Percentiles rank a stretch among this genome's conserved stretches.
Evolutionary conservation across 1,140 invertebrate genomes (phyloP).

Genomic region (Zaprionus davidi): DNA sequence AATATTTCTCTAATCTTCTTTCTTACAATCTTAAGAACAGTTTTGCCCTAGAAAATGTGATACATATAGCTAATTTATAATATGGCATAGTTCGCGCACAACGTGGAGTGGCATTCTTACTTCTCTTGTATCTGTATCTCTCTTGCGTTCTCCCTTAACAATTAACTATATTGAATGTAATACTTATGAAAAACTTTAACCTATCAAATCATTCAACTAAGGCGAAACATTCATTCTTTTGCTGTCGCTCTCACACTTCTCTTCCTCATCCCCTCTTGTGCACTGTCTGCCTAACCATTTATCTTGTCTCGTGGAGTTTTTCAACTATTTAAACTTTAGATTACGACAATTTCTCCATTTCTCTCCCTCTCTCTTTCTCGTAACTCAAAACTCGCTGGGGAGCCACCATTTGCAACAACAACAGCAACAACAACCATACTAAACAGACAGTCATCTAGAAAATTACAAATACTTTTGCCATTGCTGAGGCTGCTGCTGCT

Average conservation of each 20-base stretch:
- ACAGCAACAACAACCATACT: slow-evolving; percentile 35
- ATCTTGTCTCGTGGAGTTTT: slow-evolving; percentile 63
- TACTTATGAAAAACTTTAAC: slow-evolving; percentile 45
- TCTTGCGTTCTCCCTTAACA: slow-evolving; percentile 2
- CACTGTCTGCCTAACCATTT: slow-evolving; percentile 56
- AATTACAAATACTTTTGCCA: slow-evolving; percentile 78
- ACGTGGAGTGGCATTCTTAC: background rate
- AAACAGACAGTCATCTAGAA: slow-evolving; percentile 64
- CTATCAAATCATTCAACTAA: slow-evolving; percentile 41
- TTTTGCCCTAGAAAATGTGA: slow-evolving; percentile 12
- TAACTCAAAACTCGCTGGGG: slow-evolving; percentile 41
- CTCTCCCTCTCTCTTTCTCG: background rate
- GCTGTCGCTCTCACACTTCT: background rate
- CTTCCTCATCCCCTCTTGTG: background rate
- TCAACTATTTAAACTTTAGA: slow-evolving; percentile 74
- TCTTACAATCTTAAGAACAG: background rate
- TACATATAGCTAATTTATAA: slow-evolving; percentile 27
- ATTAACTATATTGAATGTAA: slow-evolving; percentile 39
- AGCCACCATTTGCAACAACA: slow-evolving; percentile 32
- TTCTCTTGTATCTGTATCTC: background rate
- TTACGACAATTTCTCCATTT: slow-evolving; percentile 75
- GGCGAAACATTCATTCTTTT: slow-evolving; percentile 19
- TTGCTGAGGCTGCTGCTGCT: slow-evolving; percentile 41
- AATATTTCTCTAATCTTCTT: background rate
- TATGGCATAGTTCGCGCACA: background rate